phyloP scores from a whole-genome alignment of 2,113 vertebrate genomes.

The Thamnophis sirtalis region DNA sequence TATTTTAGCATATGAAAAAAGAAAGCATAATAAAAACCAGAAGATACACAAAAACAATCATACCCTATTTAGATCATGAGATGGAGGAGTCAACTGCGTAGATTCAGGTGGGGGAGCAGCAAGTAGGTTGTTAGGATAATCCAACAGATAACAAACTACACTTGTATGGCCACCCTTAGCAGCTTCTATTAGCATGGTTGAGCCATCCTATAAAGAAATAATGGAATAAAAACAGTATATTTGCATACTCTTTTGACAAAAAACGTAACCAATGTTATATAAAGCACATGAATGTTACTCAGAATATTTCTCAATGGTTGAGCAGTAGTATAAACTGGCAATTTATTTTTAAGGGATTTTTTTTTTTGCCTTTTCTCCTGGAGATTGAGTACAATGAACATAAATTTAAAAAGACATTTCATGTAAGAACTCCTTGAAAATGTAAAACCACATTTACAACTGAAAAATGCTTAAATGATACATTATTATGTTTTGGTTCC shows the following conservation, averaged over 20 bases:
- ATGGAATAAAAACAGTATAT: background rate
- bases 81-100: conserved; percentile 94
- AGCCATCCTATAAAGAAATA: conserved; percentile 84
- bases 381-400: background rate
- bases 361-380: background rate
- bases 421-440: background rate
- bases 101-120: conserved; percentile 93
- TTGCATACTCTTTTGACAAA: background rate
- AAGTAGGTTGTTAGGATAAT: conserved; percentile 98
- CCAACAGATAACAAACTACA: conserved; percentile 96
- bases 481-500: background rate
- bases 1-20: background rate
- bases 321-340: background rate
- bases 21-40: background rate
- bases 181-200: conserved; percentile 98
- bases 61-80: conserved; percentile 97
- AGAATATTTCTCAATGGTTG: background rate
- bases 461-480: background rate
- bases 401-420: background rate
- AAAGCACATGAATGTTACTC: background rate
- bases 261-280: background rate
- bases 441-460: background rate
- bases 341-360: background rate
- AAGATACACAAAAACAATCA: conserved; percentile 23
- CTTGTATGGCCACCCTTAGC: conserved; percentile 98